A percentile compares a stretch with the other conserved stretches of the same genome.
Evolutionary conservation across 2,113 vertebrate genomes (phyloP).

Genomic region (Labeo catla): DNA sequence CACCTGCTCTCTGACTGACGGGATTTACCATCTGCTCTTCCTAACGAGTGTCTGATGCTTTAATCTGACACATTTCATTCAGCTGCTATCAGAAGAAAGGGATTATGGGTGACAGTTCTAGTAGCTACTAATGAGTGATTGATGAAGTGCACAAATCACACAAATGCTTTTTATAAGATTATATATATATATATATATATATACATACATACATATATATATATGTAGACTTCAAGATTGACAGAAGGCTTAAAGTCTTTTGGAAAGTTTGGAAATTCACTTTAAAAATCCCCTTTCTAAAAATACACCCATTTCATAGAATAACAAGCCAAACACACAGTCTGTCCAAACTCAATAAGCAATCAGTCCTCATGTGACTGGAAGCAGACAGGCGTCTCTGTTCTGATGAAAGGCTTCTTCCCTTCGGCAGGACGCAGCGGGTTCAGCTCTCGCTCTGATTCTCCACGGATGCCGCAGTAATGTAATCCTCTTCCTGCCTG

Average conservation of each 20-base stretch:
- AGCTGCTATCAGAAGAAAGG: not conserved
- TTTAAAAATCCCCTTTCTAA: not conserved
- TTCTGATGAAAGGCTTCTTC: not conserved
- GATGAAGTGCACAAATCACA: too few relatives aligned
- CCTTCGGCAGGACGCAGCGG: not conserved
- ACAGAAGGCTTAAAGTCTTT: too few relatives aligned
- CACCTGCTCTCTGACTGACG: slow-evolving; percentile 48
- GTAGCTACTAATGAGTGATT: not conserved
- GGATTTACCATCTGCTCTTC: slow-evolving; percentile 26
- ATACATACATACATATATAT: too few relatives aligned
- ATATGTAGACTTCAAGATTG: too few relatives aligned
- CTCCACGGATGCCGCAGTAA: slow-evolving; percentile 46
- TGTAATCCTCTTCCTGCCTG: slow-evolving; percentile 49
- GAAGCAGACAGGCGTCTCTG: not conserved
- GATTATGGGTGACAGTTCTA: not conserved
- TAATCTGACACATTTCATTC: not conserved
- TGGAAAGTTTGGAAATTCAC: not conserved
- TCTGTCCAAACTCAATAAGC: not conserved
- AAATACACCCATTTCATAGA: not conserved
- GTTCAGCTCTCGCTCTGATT: slow-evolving; percentile 28
- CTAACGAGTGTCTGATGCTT: not conserved
- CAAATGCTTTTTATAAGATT: too few relatives aligned
- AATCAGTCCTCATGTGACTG: slow-evolving; percentile 31
- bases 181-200: too few relatives aligned
- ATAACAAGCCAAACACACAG: not conserved